A percentile compares a stretch with the other conserved stretches of the same genome.
Conservation (phyloP, 2,888 invertebrate genomes). For the Epistrophe eligans region DNA sequence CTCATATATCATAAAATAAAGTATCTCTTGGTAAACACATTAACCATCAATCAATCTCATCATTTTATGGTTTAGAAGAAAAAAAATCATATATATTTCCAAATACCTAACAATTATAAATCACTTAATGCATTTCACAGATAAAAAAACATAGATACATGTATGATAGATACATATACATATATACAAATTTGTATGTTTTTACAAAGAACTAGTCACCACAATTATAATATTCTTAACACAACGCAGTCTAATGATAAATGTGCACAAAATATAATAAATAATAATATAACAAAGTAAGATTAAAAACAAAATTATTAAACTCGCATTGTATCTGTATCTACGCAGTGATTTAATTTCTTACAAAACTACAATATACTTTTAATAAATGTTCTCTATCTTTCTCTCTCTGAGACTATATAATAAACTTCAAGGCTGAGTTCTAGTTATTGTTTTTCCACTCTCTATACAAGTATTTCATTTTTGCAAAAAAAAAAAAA, state of each 20-base stretch:
- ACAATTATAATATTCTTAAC: conserved; percentile 29
- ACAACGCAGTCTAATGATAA: conserved; percentile 42
- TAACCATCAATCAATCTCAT: conserved; percentile 36
- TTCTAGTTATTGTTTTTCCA: conserved; percentile 55
- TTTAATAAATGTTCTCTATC: conserved; percentile 56
- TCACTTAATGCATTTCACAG: conserved; percentile 58
- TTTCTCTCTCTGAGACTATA: neutral
- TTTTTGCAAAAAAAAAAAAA: neutral
- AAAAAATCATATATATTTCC: conserved; percentile 48
- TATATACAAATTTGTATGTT: neutral
- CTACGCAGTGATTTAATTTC: conserved; percentile 60
- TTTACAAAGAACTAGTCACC: conserved; percentile 59
- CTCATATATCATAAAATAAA: conserved; percentile 34
- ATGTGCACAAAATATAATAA: conserved; percentile 62
- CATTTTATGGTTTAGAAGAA: neutral
- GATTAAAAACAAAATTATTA: neutral
- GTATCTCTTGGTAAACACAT: conserved; percentile 31
- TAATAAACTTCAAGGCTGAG: conserved; percentile 61
- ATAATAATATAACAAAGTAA: conserved; percentile 60
- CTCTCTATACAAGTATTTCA: conserved; percentile 29
- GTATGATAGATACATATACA: neutral
- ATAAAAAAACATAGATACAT: conserved; percentile 17
- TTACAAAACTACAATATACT: conserved; percentile 44
- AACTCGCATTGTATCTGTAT: conserved; percentile 37
- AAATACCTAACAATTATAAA: conserved; percentile 73